Base-by-base conservation (phyloP, 30 jellyfish, hydroid and myxozoan species). In the Turritopsis dohrnii region DNA sequence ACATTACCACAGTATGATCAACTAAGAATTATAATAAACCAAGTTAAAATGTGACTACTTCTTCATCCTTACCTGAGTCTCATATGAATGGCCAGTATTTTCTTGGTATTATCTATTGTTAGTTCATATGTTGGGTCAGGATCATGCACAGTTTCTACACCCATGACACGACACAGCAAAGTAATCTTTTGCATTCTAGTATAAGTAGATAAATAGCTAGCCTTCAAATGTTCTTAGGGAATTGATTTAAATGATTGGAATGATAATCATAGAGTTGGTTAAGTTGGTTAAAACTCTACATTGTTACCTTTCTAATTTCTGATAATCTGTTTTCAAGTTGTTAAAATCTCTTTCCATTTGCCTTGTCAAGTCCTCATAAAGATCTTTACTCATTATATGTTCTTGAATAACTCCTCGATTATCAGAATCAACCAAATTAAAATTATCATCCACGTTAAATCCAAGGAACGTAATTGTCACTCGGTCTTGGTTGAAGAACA, bases 1-100 rank as follows among this genome's bases (percentile, higher is more conserved):
- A n/a, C n/a, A n/a, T n/a, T n/a, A n/a, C n/a, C n/a, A n/a, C n/a
- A n/a, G n/a, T n/a, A n/a, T n/a, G n/a, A n/a, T n/a, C n/a, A n/a
- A n/a, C n/a, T n/a, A n/a, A n/a, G n/a, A n/a, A n/a, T n/a, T n/a
- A n/a, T n/a, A n/a, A n/a, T n/a, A n/a, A n/a, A n/a, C n/a, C n/a
- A n/a, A n/a, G n/a, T n/a, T n/a, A n/a, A n/a, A n/a, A n/a, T n/a
- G n/a, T n/a, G n/a, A n/a, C n/a, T n/a, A n/a, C n/a, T n/a, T n/a
- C n/a, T n/a, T n/a, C n/a, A n/a, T 41, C 71, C 60, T 41, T 18
- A 88, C 96, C 96, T 82, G 83, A 88, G 84, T 74, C 96, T 30
- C 96, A 88, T 88, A 82, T 83, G 89, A 76, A 88, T 88, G 7
- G 96, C 96, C 69, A 88, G 52, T 22, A 88, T 88, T 80, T 88